Base-by-base conservation (phyloP, 2,797 vertebrate genomes). In the Microchirus variegatus region DNA sequence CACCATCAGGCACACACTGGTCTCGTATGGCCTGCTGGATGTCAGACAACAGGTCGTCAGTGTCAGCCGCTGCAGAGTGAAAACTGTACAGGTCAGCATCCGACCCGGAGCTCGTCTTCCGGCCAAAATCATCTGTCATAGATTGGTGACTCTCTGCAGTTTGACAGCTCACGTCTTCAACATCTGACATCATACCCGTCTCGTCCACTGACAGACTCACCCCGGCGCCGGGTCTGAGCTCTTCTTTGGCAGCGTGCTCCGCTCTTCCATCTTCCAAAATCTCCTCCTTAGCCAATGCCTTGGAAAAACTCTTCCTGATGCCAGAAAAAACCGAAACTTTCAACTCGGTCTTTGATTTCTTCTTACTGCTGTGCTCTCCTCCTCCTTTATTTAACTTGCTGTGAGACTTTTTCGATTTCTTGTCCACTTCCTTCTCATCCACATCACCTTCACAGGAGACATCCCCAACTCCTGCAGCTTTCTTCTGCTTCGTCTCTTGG, bases 41-140 rank as follows among this genome's bases (percentile, higher is more conserved):
- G 82, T 98, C 95, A 53, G 92, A 94, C 14, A 98, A 93, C 83
- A 98, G 90, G 84, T 99, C 96, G 73, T 97, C 96, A 69, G 92
- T 92, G 79, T 98, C 98, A 19, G 77, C 70, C 0, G 94, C 91
- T 0, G 95, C 95, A 3, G 97, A 99, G 87, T 99, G 96, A 85
- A 96, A 99, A 90, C 97, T 99, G 80, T 95, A 96, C 69, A 97
- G 92, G 85, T 99, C 97, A 5, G 92, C 94, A 60, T 99, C 97
- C 0, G 97, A 99, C 48, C 93, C 96, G 0, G 95, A 99, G 73
- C 95, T 95, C 50, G 90, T 92, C 84, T 93, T 94, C 77, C 91
- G 92, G 86, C 91, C 94, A 69, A 88, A 88, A 6, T 89, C 87
- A 55, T 94, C 92, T 0, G 49, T 65, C 13, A 83, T 77, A 53